Percentiles rank a stretch among this genome's conserved stretches.
These are phyloP conservation scores for Frieseomelitta varia DNA, from an alignment of 1,140 invertebrate genomes.

Conservation along the genomic window DNA sequence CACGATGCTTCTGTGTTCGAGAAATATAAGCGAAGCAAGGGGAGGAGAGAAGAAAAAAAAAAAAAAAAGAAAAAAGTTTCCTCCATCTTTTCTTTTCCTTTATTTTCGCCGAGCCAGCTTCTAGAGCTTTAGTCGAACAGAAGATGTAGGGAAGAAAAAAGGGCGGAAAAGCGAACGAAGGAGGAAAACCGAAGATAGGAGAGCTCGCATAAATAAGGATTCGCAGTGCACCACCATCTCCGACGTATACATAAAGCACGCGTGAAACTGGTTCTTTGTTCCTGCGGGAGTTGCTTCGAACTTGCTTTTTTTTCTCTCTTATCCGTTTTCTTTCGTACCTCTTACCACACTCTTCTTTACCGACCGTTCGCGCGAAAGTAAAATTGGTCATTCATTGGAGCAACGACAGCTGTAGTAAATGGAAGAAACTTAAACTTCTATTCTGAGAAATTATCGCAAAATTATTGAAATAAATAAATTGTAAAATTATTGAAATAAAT, in stretches of 20 bases:
- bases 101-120: neutral
- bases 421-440: neutral
- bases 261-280: neutral
- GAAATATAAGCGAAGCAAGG: neutral
- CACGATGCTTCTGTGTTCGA: neutral
- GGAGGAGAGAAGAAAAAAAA: neutral
- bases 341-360: neutral
- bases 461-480: no score
- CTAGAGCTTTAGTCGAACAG: neutral
- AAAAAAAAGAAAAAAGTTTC: no score
- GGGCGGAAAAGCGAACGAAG: neutral
- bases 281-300: neutral
- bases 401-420: neutral
- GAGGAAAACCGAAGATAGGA: slow-evolving; percentile 54
- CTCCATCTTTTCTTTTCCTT: slow-evolving; percentile 9
- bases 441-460: no score
- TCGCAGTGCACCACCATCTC: slow-evolving; percentile 10
- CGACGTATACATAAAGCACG: neutral
- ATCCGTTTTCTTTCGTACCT: no score
- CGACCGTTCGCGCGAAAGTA: neutral
- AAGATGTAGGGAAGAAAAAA: neutral
- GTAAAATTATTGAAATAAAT: no score
- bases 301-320: no score
- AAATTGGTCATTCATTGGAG: neutral
- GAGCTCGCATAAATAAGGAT: slow-evolving; percentile 67